Conservation (phyloP, 2,888 invertebrate genomes). For the Caenorhabditis sp. region DNA sequence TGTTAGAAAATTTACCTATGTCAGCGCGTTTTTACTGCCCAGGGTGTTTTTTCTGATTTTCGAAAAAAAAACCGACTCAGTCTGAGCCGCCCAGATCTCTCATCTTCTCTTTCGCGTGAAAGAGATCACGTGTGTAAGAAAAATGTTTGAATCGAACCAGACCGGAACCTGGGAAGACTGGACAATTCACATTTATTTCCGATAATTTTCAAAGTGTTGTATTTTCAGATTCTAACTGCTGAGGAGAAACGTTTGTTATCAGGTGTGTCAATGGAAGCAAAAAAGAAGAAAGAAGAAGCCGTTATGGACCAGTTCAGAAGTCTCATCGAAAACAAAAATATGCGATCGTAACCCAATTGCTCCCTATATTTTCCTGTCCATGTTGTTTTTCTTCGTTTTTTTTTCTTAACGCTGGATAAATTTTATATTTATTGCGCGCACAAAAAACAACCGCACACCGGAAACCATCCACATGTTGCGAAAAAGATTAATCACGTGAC, state of each 20-base stretch:
- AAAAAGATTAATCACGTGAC: constrained; percentile 4
- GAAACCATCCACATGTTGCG: constrained; percentile 2
- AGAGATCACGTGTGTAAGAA: no score
- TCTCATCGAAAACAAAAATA: constrained; percentile 76
- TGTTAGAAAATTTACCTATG: no score
- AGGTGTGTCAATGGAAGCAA: constrained; percentile 96
- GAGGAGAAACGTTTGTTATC: constrained; percentile 97
- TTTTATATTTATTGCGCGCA: not conserved
- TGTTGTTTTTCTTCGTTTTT: constrained; percentile 3
- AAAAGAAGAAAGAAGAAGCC: constrained; percentile 91
- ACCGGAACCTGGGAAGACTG: no score
- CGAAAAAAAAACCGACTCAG: no score
- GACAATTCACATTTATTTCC: no score
- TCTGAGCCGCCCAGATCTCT: no score
- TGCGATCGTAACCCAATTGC: constrained; percentile 8
- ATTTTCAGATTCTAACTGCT: constrained; percentile 75
- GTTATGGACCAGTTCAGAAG: constrained; percentile 93
- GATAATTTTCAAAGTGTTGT: not conserved
- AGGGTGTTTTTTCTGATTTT: no score
- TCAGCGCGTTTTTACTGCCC: no score
- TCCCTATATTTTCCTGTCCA: not conserved
- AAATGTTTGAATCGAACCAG: no score
- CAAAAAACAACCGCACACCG: not conserved
- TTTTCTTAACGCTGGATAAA: not conserved
- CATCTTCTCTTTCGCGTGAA: no score